A percentile compares a stretch with the other conserved stretches of the same genome.
These are phyloP conservation scores for Oreotrochilus melanogaster DNA, from an alignment of 2,113 vertebrate genomes.

Conservation along the genomic window DNA sequence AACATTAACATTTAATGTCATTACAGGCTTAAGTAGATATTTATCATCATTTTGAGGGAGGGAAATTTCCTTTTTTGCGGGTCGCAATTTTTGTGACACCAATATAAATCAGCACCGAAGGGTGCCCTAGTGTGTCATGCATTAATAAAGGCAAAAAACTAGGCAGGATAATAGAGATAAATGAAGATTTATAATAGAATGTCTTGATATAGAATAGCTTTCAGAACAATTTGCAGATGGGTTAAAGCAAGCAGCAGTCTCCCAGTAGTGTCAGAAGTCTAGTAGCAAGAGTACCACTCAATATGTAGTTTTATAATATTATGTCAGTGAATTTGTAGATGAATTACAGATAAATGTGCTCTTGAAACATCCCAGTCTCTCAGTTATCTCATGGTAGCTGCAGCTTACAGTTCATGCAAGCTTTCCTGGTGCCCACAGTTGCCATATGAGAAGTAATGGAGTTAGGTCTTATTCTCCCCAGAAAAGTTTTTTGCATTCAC, in stretches of 20 bases:
- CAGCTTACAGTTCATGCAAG: background rate
- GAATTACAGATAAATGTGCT: background rate
- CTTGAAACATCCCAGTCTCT: background rate
- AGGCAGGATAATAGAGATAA: constrained; percentile 10
- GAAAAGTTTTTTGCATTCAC: background rate
- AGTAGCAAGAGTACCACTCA: background rate
- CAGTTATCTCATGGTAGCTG: background rate
- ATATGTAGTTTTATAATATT: background rate
- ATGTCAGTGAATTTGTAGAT: background rate
- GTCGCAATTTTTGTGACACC: background rate
- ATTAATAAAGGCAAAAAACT: constrained; percentile 38
- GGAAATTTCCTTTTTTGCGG: background rate
- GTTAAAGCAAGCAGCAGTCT: background rate
- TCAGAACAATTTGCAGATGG: background rate
- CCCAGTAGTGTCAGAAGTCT: background rate
- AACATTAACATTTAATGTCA: constrained; percentile 37
- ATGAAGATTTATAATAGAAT: background rate
- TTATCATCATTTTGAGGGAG: constrained; percentile 15
- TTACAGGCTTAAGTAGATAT: constrained; percentile 17
- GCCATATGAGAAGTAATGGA: background rate
- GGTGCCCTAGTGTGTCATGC: background rate
- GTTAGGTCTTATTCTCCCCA: background rate
- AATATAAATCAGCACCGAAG: constrained; percentile 33
- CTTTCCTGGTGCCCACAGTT: background rate
- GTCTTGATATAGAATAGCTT: background rate